Evolutionary conservation across 2,113 vertebrate genomes (phyloP), one percentile per base, ranked within the genome.

Genomic region (Copsychus sechellarum): DNA sequence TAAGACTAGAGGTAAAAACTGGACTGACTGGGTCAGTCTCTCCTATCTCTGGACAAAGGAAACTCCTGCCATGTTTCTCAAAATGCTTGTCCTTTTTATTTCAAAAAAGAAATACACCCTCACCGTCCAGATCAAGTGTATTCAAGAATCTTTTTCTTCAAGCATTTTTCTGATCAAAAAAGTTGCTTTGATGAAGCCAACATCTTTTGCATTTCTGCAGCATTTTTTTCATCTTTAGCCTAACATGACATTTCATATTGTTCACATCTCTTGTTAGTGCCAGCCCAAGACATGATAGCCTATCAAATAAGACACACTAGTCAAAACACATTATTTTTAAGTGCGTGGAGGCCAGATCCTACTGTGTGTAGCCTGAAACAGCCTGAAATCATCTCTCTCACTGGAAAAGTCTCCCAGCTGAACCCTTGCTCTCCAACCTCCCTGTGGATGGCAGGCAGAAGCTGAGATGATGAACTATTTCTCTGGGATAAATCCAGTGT

Each of bases 281-380:
- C 95, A 96, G 76, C 93, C 93, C 60, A 79, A 47, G 93, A 83
- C 90, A 85, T 85, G 91, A 94, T 86, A 94, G 93, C 92, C 91
- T 88, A 90, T 85, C 90, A 61, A 47, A 51, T 34, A 47, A 87
- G 93, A 91, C 69, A 85, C 8, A 73, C 66, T 34, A 90, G 94
- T 96, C 90, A 97, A 95, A 94, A 93, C 94, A 94, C 71, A 82
- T 94, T 90, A 92, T 82, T 93, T 95, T 65, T 73, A 93, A 93
- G 81, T 25, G 47, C 13, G 6, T 28, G 74, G 71, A 86, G 92
- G 67, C 82, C 85, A 96, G 87, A 93, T 60, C 62, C 85, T 92
- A 65, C 89, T 90, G 58, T 58, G 56, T 73, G 60, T 50, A 88
- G 67, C 54, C 56, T 92, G 54, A 82, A 94, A 91, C 38, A 69